A percentile compares a stretch with the other conserved stretches of the same genome.
Evolutionary conservation across 2,797 vertebrate species (phyloP).

Genomic region (Benthosema pterotum): DNA sequence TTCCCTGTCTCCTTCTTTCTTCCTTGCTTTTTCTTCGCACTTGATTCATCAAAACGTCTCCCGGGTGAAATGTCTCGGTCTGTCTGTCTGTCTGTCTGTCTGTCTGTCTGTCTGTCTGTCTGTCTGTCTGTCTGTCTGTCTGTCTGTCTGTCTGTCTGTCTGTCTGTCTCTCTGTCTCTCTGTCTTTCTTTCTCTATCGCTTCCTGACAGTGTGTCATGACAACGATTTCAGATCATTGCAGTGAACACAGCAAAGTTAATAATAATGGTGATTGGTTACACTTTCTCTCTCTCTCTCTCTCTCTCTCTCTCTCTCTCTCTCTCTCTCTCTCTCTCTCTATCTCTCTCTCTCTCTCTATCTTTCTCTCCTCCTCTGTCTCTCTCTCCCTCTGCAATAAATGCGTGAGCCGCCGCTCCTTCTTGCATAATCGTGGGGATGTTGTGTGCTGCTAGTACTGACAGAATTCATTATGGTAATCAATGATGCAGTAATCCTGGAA

Average conservation of each 20-base stretch:
- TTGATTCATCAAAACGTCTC: too few relatives aligned
- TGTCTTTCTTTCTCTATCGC: neutral
- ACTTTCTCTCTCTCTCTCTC: neutral
- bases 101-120: neutral
- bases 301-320: constrained; percentile 8
- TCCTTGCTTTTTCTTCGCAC: neutral
- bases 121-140: neutral
- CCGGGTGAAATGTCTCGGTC: too few relatives aligned
- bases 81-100: neutral
- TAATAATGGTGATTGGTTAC: constrained; percentile 42
- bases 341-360: constrained; percentile 7
- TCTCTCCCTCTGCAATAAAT: neutral
- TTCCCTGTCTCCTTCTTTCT: neutral
- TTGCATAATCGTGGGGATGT: too few relatives aligned
- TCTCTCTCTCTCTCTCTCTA: constrained; percentile 12
- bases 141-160: neutral
- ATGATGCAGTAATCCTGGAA: too few relatives aligned
- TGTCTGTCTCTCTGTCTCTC: neutral
- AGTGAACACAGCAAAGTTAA: constrained; percentile 24
- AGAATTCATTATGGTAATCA: too few relatives aligned
- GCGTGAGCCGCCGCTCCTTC: too few relatives aligned
- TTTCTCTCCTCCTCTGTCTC: constrained; percentile 7
- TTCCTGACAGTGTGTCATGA: constrained; percentile 52
- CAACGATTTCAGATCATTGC: constrained; percentile 51
- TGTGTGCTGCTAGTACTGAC: too few relatives aligned